Conservation (phyloP, 2,113 vertebrate species). For the Pionites leucogaster region DNA sequence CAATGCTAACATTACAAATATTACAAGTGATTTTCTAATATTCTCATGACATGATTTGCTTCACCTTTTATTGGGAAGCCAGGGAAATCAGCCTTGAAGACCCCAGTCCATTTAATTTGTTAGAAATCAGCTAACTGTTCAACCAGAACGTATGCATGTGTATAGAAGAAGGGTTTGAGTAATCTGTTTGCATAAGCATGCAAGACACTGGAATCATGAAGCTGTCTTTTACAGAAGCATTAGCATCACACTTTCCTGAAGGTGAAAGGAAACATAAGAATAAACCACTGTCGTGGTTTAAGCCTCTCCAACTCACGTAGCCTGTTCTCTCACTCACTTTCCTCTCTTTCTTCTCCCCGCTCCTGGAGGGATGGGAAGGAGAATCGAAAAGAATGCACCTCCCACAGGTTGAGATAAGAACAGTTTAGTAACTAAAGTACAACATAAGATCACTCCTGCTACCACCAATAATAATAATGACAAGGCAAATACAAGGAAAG, state of each 20-base stretch:
- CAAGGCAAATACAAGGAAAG: too few relatives aligned
- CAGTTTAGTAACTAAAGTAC: too few relatives aligned
- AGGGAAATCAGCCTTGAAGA: background rate
- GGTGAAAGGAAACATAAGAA: background rate
- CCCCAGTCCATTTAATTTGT: background rate
- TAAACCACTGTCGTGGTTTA: background rate
- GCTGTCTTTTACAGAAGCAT: background rate
- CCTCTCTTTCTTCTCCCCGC: too few relatives aligned
- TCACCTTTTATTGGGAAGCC: background rate
- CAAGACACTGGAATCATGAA: background rate
- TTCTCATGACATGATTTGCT: background rate
- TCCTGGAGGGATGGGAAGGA: too few relatives aligned
- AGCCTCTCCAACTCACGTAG: too few relatives aligned
- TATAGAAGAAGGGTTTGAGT: background rate
- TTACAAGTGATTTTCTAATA: background rate
- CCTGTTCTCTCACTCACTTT: too few relatives aligned
- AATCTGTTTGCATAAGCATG: background rate
- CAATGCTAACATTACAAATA: background rate
- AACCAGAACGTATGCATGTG: fast-evolving
- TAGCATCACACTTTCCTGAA: background rate
- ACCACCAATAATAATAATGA: too few relatives aligned
- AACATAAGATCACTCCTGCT: too few relatives aligned
- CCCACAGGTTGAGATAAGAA: too few relatives aligned
- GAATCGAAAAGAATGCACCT: too few relatives aligned
- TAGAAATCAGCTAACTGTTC: background rate